Conservation (phyloP, 1,140 invertebrate genomes). For the Atopsyche davidsoni region DNA sequence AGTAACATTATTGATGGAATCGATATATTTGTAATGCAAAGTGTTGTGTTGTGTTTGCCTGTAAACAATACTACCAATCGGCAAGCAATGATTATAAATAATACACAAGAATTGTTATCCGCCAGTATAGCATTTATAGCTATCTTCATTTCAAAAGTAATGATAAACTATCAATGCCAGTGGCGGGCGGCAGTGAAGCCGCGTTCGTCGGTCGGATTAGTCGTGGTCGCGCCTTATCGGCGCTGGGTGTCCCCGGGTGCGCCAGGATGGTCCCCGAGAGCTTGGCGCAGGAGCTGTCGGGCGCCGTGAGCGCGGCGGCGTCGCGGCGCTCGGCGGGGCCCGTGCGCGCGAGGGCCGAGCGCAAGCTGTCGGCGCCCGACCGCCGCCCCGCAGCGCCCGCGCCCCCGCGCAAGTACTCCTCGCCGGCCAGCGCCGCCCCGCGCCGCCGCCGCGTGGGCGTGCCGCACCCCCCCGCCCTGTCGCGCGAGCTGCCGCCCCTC, state of each 20-base stretch:
- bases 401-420: too few species aligned
- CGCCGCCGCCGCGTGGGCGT: not conserved
- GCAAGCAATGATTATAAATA: too few species aligned
- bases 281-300: conserved; percentile 18
- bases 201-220: not conserved
- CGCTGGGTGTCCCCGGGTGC: not conserved
- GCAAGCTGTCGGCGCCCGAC: conserved; percentile 10
- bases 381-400: conserved; percentile 1
- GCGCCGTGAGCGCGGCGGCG: not conserved
- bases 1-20: too few species aligned
- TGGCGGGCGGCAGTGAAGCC: not conserved
- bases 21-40: too few species aligned
- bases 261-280: conserved; percentile 18
- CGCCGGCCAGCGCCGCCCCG: not conserved
- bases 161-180: too few species aligned
- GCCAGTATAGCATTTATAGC: too few species aligned
- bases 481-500: not conserved
- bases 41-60: too few species aligned
- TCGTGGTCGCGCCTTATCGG: not conserved
- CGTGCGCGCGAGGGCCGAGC: not conserved
- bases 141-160: too few species aligned
- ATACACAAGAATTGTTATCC: too few species aligned
- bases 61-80: too few species aligned
- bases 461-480: conserved; percentile 4
- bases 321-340: not conserved